Conservation (phyloP, 2,888 invertebrate species). For the Pristionchus fissidentatus region DNA sequence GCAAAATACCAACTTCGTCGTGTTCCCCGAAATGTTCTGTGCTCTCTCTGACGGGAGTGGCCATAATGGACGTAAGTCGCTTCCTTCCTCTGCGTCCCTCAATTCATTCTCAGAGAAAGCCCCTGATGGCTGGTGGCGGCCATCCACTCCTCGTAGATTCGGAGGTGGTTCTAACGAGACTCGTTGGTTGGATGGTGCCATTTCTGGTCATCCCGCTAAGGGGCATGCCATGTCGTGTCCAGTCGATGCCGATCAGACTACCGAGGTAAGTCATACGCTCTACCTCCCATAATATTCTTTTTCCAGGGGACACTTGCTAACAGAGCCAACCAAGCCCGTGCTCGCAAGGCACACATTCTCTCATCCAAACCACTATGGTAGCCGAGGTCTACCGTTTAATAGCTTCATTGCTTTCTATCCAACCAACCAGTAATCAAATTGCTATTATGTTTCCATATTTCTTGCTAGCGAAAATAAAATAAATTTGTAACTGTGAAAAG, state of each 20-base stretch:
- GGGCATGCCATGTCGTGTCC: constrained; percentile 64
- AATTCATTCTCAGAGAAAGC: constrained; percentile 45
- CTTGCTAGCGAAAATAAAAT: constrained; percentile 34
- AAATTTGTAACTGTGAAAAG: neutral
- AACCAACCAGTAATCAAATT: constrained; percentile 4
- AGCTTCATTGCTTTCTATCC: constrained; percentile 7
- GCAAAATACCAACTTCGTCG: constrained; percentile 90
- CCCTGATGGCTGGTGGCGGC: constrained; percentile 72
- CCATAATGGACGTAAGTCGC: constrained; percentile 49
- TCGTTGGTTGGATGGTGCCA: constrained; percentile 67
- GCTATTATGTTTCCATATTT: constrained; percentile 31
- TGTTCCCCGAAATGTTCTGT: constrained; percentile 86
- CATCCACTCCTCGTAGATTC: constrained; percentile 67
- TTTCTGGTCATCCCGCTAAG: constrained; percentile 67
- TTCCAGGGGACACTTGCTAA: constrained; percentile 66
- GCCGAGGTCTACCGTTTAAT: neutral
- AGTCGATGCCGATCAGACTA: constrained; percentile 67
- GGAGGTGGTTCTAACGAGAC: constrained; percentile 64
- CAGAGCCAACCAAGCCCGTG: constrained; percentile 66
- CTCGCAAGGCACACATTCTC: constrained; percentile 70
- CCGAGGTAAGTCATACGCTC: constrained; percentile 51
- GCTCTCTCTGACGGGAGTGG: constrained; percentile 53
- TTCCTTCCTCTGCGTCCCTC: neutral
- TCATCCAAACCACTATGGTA: constrained; percentile 72
- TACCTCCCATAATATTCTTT: neutral